phyloP scores from a whole-genome alignment of 2,888 invertebrate genomes.

The Sicus ferrugineus region DNA sequence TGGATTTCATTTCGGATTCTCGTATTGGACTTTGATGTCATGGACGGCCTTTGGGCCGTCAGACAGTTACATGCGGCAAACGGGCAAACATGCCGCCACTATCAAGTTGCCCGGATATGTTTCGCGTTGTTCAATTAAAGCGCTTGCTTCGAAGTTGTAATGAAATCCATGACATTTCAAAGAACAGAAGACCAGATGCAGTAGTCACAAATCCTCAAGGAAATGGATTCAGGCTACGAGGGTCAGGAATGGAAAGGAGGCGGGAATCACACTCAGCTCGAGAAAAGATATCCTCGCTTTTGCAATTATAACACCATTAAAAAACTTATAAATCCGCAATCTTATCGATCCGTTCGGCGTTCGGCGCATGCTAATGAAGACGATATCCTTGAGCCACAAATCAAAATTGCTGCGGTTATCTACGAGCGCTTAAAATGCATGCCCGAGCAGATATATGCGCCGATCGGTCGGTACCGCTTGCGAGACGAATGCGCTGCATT shows the following conservation, averaged over 20 bases:
- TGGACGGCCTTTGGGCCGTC: no score
- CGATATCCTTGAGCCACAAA: conserved; percentile 25
- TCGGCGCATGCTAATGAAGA: conserved; percentile 18
- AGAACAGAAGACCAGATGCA: neutral
- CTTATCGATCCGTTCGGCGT: conserved; percentile 5
- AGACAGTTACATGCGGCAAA: conserved; percentile 20
- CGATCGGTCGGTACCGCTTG: neutral
- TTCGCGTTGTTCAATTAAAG: conserved; percentile 47
- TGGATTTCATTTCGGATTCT: neutral
- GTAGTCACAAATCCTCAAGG: neutral
- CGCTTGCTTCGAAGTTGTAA: conserved; percentile 41
- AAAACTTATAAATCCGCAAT: neutral
- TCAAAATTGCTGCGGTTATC: conserved; percentile 1
- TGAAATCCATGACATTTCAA: conserved; percentile 8
- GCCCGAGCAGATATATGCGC: neutral
- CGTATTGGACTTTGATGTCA: neutral
- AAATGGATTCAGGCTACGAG: no score
- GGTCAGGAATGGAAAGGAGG: no score
- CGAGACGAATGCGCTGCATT: neutral
- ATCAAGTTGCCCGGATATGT: conserved; percentile 35
- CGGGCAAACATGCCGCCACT: conserved; percentile 20
- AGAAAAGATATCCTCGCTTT: neutral
- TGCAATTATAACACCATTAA: neutral
- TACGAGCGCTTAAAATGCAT: neutral
- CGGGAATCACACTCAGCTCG: no score